phyloP scores from a whole-genome alignment of 2,113 vertebrate genomes.

The Arothron firmamentum region DNA sequence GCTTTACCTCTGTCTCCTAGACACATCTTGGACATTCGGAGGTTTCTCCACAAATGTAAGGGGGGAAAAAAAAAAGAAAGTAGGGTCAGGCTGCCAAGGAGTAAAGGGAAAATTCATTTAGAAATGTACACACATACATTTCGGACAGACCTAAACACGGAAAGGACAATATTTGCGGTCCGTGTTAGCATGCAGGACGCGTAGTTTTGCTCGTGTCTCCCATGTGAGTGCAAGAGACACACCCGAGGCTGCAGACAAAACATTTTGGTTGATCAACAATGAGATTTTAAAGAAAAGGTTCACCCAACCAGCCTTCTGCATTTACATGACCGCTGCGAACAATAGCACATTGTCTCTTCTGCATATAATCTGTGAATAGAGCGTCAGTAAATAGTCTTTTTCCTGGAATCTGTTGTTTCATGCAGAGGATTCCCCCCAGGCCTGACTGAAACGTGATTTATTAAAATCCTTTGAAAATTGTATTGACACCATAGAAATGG shows the following conservation, averaged over 20 bases:
- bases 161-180: conserved; percentile 14
- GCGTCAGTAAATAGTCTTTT: neutral
- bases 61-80: conserved; percentile 2
- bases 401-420: conserved; percentile 4
- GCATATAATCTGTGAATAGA: neutral
- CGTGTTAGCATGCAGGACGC: neutral
- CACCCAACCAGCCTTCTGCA: too few species aligned
- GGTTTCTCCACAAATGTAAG: conserved; percentile 27
- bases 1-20: conserved; percentile 47
- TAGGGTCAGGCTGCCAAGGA: conserved; percentile 29
- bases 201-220: conserved; percentile 21
- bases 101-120: conserved; percentile 29
- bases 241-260: conserved; percentile 40
- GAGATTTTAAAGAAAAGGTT: too few species aligned
- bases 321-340: neutral
- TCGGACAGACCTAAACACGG: conserved; percentile 11
- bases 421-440: neutral
- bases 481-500: conserved; percentile 26
- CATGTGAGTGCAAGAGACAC: conserved; percentile 37
- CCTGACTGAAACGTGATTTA: conserved; percentile 3
- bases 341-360: neutral
- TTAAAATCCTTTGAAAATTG: conserved; percentile 35
- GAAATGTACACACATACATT: conserved; percentile 25
- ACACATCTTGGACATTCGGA: neutral
- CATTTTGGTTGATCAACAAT: neutral